Evolutionary conservation across 2,113 vertebrate genomes (phyloP).

Genomic region (Elanoides forficatus): DNA sequence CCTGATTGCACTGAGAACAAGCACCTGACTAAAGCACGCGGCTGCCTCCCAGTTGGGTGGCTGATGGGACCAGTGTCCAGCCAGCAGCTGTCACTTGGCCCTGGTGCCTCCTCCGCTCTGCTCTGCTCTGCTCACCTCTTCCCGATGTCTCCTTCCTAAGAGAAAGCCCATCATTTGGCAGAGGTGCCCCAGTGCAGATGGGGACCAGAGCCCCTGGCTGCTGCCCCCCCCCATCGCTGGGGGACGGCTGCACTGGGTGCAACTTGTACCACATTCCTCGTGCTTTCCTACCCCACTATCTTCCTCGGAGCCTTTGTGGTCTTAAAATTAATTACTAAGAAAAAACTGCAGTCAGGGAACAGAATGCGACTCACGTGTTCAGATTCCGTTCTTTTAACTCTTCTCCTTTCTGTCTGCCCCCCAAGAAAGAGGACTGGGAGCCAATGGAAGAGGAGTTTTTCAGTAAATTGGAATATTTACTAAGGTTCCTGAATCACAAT

Average conservation of each 20-base stretch:
- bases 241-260: not conserved
- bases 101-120: not conserved
- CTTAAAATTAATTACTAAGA: not conserved
- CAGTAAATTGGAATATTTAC: not conserved
- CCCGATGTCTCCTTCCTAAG: not conserved
- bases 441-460: not conserved
- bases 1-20: not conserved
- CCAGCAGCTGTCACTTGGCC: not conserved
- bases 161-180: not conserved
- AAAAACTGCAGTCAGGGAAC: not conserved
- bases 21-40: fast-evolving
- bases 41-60: fast-evolving
- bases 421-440: not conserved
- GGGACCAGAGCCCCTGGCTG: fast-evolving
- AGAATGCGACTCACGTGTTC: not conserved
- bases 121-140: not conserved
- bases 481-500: not conserved
- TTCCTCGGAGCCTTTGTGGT: not conserved
- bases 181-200: not conserved
- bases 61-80: not conserved
- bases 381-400: not conserved
- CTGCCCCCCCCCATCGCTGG: not conserved
- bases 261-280: not conserved
- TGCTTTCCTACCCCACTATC: not conserved
- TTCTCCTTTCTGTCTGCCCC: not conserved